These are phyloP conservation scores for Drosophila kokeensis DNA, from an alignment of 2,888 invertebrate species.

Conservation along the genomic window DNA sequence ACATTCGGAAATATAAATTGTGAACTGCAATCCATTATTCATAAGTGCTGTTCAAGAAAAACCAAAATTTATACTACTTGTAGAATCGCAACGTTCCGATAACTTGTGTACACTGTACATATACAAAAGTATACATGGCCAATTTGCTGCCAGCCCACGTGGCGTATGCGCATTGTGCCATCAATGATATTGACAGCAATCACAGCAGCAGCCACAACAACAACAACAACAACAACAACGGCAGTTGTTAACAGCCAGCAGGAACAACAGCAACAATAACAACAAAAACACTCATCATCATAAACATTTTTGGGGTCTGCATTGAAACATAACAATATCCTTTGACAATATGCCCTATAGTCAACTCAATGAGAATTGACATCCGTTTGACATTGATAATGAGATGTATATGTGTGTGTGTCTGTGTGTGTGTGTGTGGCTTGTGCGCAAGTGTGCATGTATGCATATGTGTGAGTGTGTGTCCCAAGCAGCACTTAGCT, in stretches of 20 bases:
- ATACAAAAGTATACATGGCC: conserved; percentile 22
- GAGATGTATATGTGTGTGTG: conserved; percentile 48
- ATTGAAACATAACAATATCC: conserved; percentile 79
- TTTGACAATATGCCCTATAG: conserved; percentile 76
- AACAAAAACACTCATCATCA: conserved; percentile 33
- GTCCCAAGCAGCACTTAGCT: conserved; percentile 48
- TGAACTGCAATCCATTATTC: neutral
- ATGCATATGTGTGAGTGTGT: conserved; percentile 20
- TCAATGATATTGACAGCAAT: conserved; percentile 65
- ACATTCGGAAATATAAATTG: neutral
- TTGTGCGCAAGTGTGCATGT: conserved; percentile 15
- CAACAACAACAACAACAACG: conserved; percentile 8
- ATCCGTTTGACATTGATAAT: conserved; percentile 78
- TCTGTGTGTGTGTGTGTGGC: conserved; percentile 11
- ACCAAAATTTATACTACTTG: neutral
- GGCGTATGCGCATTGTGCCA: conserved; percentile 70
- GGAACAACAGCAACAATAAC: conserved; percentile 28
- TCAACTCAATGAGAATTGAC: conserved; percentile 74
- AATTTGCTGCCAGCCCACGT: conserved; percentile 53
- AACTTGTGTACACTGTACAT: conserved; percentile 2
- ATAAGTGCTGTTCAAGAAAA: neutral
- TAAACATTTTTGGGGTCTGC: conserved; percentile 43
- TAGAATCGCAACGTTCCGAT: neutral
- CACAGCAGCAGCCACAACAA: conserved; percentile 28
- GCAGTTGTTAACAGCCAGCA: conserved; percentile 32